These are phyloP conservation scores for Dyspetes luteomarginatus DNA, from an alignment of 2,888 invertebrate species.

Conservation along the genomic window DNA sequence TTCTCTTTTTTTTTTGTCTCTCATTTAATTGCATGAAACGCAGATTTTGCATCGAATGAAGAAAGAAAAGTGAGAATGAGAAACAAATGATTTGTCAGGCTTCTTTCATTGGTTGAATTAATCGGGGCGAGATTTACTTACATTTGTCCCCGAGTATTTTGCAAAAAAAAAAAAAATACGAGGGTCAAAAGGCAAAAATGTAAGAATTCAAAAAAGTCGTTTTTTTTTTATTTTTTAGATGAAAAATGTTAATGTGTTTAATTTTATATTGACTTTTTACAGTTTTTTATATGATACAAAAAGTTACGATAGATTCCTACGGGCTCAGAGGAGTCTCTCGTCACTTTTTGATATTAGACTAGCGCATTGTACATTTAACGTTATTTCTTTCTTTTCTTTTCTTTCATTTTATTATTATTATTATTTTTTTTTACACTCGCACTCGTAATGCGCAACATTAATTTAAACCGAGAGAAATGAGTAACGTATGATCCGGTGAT, in stretches of 20 bases:
- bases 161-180: slow-evolving; percentile 17
- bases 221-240: slow-evolving; percentile 65
- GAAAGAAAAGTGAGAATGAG: slow-evolving; percentile 20
- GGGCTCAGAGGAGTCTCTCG: slow-evolving; percentile 77
- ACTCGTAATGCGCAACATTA: slow-evolving; percentile 61
- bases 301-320: slow-evolving; percentile 74
- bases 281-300: slow-evolving; percentile 74
- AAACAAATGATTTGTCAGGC: slow-evolving; percentile 28
- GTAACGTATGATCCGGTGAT: slow-evolving; percentile 47
- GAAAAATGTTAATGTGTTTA: slow-evolving; percentile 71
- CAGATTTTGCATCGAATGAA: slow-evolving; percentile 49
- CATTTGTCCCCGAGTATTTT: slow-evolving; percentile 66
- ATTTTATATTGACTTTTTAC: slow-evolving; percentile 78
- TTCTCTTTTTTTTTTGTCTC: slow-evolving; percentile 10
- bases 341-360: slow-evolving; percentile 73
- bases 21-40: slow-evolving; percentile 31
- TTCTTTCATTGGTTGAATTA: slow-evolving; percentile 63
- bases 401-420: no score
- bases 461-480: slow-evolving; percentile 45
- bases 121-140: slow-evolving; percentile 65
- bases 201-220: slow-evolving; percentile 49
- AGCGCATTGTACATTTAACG: slow-evolving; percentile 68
- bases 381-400: slow-evolving; percentile 67
- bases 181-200: slow-evolving; percentile 29
- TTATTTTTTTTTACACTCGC: slow-evolving; percentile 68